Conservation (phyloP, 2,797 vertebrate genomes). For the Etheostoma nigrum region DNA sequence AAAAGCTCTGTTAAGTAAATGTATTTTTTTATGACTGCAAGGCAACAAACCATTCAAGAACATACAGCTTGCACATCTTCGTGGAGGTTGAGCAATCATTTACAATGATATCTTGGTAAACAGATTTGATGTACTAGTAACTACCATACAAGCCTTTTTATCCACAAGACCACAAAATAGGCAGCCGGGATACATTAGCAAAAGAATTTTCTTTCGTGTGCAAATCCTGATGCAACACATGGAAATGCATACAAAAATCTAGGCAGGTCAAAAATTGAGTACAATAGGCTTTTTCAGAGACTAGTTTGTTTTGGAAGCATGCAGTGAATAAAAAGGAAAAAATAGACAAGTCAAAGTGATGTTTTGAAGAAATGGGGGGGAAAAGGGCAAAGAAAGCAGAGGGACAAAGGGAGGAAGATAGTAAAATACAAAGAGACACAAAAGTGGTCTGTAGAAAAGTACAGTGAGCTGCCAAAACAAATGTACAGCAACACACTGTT, state of each 20-base stretch:
- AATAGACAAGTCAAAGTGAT: constrained; percentile 7
- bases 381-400: constrained; percentile 20
- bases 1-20: background rate
- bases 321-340: constrained; percentile 32
- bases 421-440: constrained; percentile 35
- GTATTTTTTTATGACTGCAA: background rate
- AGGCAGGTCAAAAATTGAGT: background rate
- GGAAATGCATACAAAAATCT: constrained; percentile 19
- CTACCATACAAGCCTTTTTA: background rate
- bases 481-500: constrained; percentile 64
- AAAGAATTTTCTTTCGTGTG: constrained; percentile 12
- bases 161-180: constrained; percentile 7
- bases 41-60: background rate
- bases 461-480: constrained; percentile 42
- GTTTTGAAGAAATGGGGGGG: constrained; percentile 17
- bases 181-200: constrained; percentile 37
- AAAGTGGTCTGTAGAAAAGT: constrained; percentile 28
- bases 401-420: constrained; percentile 32
- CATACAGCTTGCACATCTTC: background rate
- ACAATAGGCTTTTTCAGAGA: constrained; percentile 25
- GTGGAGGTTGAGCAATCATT: background rate
- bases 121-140: background rate
- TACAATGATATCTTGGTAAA: background rate
- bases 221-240: constrained; percentile 37
- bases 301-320: constrained; percentile 62